Percentiles rank a stretch among this genome's conserved stretches.
Evolutionary conservation across 2,113 vertebrate species (phyloP).

Genomic region (Oenanthe melanoleuca): DNA sequence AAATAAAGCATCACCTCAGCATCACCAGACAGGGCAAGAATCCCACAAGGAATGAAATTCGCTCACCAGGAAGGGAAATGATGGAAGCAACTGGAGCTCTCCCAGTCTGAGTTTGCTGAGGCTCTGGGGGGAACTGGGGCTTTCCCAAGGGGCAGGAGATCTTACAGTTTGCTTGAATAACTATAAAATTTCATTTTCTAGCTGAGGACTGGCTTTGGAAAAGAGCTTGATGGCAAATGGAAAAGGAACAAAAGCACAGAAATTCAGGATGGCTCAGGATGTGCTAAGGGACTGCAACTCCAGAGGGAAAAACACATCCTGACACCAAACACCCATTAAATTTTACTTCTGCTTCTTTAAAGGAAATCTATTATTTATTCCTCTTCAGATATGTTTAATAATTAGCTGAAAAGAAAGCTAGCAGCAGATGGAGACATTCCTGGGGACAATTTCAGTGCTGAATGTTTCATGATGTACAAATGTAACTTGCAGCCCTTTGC

Average conservation of each 20-base stretch:
- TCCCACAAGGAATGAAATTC: accelerated
- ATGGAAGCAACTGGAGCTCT: neutral
- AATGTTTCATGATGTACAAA: constrained; percentile 42
- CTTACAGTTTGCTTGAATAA: neutral
- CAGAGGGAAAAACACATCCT: neutral
- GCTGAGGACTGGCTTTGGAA: neutral
- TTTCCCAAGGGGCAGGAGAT: too few species aligned
- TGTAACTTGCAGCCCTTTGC: neutral
- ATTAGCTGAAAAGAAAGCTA: constrained; percentile 53
- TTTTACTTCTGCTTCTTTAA: constrained; percentile 12
- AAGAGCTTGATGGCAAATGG: neutral
- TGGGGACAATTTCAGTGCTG: constrained; percentile 34
- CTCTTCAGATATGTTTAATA: constrained; percentile 29
- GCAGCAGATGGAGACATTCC: constrained; percentile 62
- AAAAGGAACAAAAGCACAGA: neutral
- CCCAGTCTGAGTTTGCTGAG: neutral
- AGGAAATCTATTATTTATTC: constrained; percentile 52
- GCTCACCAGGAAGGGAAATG: accelerated
- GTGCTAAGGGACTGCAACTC: neutral
- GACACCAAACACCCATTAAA: neutral
- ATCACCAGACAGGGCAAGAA: neutral
- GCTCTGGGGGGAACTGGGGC: neutral
- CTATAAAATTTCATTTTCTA: neutral
- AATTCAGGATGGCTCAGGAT: neutral
- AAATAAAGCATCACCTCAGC: neutral